Evolutionary conservation across 2,113 vertebrate genomes (phyloP), one percentile per base, ranked within the genome.

Genomic region (Xiphophorus couchianus): DNA sequence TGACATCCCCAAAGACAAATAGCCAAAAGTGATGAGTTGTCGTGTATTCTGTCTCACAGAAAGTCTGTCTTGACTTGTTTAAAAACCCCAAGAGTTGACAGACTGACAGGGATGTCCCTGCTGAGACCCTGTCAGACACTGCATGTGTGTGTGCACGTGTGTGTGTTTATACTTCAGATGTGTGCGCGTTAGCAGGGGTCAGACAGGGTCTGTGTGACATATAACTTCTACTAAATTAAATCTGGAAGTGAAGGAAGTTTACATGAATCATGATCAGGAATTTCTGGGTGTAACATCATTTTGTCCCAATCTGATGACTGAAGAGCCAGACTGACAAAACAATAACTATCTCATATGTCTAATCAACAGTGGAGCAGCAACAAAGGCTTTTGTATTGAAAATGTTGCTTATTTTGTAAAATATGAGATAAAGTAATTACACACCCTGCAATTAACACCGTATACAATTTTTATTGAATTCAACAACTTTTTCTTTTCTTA

Each of bases 1-100:
- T 64, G 71, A 71, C 77, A 78, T 84, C 86, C 89, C 86, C 76
- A 51, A 87, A 91, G 88, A 79, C 63, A 3, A 77, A 73, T 73
- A 79, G 78, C 67, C 44, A 81, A 85, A 85, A 89, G 85, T 84
- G 86, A 89, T 86, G 86, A 86, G 76, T 87, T 88, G 90, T 89
- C 87, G 83, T 86, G 91, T 90, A 81, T 76, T 66, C 76, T 70
- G 73, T 73, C 82, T 79, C 27, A 3, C 15, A 74, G 66, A 86
- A 80, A 84, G 80, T 79, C 91, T 65, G 74, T 87, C 77, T 81
- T 80, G 81, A 78, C 74, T 84, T 87, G 80, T 88, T 77, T 80
- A 68, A 75, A 77, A 87, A 84, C 83, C 86, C 82, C 39, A 27
- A 75, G 85, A 80, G 84, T 44, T 78, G 85, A 86, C 83, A 78